phyloP scores from a whole-genome alignment of 2,113 vertebrate genomes.

The Zeus faber region DNA sequence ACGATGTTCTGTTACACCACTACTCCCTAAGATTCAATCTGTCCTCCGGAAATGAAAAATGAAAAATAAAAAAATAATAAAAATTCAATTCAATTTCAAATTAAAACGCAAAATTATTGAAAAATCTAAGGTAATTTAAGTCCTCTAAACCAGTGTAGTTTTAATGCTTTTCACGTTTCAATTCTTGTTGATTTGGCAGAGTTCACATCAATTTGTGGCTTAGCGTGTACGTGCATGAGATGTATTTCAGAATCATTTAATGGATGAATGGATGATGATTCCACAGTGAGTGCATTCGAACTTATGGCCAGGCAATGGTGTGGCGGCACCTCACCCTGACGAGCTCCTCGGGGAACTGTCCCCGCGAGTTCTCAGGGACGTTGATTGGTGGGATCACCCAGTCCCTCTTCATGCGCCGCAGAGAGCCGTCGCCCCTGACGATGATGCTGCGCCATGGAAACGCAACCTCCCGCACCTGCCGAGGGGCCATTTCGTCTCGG shows the following conservation, averaged over 20 bases:
- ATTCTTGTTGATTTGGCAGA: not conserved
- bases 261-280: no score
- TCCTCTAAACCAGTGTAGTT: not conserved
- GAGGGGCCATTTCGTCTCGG: slow-evolving; percentile 51
- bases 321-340: slow-evolving; percentile 82
- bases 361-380: slow-evolving; percentile 93
- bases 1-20: no score
- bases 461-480: slow-evolving; percentile 82
- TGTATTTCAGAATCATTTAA: no score
- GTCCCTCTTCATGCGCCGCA: slow-evolving; percentile 94
- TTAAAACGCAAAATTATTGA: no score
- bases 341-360: slow-evolving; percentile 94
- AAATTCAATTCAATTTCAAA: no score
- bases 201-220: not conserved
- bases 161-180: not conserved
- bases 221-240: slow-evolving; percentile 4
- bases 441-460: slow-evolving; percentile 82
- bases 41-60: no score
- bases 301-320: no score
- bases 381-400: slow-evolving; percentile 99
- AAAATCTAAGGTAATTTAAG: no score
- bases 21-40: no score
- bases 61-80: no score
- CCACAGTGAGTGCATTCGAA: no score
- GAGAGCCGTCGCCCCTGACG: slow-evolving; percentile 75